Base-by-base conservation (phyloP, 2,888 invertebrate genomes). In the Amphipoea oculea region DNA sequence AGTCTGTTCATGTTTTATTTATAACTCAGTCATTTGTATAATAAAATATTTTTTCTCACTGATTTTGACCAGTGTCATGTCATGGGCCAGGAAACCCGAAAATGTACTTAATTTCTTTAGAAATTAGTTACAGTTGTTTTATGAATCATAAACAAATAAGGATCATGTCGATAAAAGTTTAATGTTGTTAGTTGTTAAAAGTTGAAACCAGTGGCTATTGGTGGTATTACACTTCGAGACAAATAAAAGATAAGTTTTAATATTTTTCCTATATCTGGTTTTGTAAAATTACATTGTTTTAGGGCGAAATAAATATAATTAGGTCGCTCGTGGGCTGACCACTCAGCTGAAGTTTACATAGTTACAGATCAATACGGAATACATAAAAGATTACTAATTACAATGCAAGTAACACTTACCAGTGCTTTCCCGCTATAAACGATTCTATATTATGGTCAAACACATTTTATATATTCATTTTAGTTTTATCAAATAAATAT, bases 241-340 rank as follows among this genome's bases (percentile, higher is more conserved):
- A 45, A 12, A 1, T 62, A 62, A 23, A n/a, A 67, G 0, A 40
- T 23, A 54, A 45, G 9, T 23, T 40, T 29, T 54, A n/a, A 29
- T 6, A 57, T 40, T 63, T 57, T 68, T 45, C 14, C 20, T 23
- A 0, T 2, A 17, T 0, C 36, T 62, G 9, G 6, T 62, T 77
- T 54, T 29, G 45, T 54, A 54, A 68, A 67, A 68, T 51, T 36
- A 62, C 63, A 69, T 45, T 63, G 68, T 57, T 60, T 20, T 63
- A 40, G 0, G 42, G 20, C 42, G 51, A 77, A 83, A 63, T 83
- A 83, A 83, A 66, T 54, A 70, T 76, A 89, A 79, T 86, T 87
- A 87, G 90, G 87, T 89, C 89, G 89, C 57, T 76, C 78, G 83
- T 86, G 77, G 83, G 89, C 71, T 80, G 84, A 75, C 51, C 81